A percentile compares a stretch with the other conserved stretches of the same genome.
phyloP scores from a whole-genome alignment of 2,888 invertebrate genomes.

The Labia minor region DNA sequence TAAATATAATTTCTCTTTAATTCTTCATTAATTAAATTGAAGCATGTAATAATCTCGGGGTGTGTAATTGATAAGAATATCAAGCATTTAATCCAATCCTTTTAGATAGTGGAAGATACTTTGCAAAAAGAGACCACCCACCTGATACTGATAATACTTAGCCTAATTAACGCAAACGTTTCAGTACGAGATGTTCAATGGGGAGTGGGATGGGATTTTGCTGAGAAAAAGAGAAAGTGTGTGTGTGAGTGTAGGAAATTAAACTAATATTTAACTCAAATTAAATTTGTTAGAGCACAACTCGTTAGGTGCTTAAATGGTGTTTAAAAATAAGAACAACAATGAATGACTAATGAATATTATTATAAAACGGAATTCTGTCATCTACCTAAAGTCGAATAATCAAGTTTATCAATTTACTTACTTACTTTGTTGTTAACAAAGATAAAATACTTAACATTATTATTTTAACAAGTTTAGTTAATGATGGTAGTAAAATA shows the following conservation, averaged over 20 bases:
- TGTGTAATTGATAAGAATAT: no score
- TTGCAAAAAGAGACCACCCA: no score
- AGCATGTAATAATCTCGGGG: no score
- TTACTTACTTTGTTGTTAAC: no score
- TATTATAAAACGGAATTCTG: not conserved
- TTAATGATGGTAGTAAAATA: no score
- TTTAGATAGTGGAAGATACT: no score
- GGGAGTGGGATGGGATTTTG: not conserved
- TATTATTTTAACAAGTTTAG: no score
- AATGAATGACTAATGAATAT: not conserved
- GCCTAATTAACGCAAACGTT: not conserved
- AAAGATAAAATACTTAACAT: no score
- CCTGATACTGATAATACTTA: not conserved
- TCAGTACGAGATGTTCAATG: not conserved
- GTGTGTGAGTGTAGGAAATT: not conserved
- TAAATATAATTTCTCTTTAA: no score
- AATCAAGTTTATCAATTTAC: not conserved
- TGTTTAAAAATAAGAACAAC: not conserved
- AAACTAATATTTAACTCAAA: constrained; percentile 1
- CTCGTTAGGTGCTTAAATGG: not conserved
- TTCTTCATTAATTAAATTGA: no score
- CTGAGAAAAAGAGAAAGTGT: not conserved
- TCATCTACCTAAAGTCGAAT: no score
- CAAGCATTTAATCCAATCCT: no score
- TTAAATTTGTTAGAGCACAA: not conserved